Evolutionary conservation across 2,113 vertebrate species (phyloP), one percentile per base, ranked within the genome.

Genomic region (Heteronetta atricapilla): DNA sequence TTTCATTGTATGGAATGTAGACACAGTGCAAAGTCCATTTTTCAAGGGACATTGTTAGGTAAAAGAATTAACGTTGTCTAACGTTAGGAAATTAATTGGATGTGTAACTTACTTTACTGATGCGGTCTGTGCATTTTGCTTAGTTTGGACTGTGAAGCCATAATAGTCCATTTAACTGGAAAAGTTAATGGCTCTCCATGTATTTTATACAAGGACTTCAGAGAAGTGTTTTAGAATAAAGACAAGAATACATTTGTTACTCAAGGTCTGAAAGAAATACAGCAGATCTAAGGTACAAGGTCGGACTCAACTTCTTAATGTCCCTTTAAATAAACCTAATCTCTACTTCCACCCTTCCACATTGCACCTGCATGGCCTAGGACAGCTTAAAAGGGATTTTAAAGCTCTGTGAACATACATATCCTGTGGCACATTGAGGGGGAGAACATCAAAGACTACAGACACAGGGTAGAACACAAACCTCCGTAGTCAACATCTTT

Each of bases 41-140:
- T 90, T 72, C 92, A 96, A 96, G 89, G 90, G 96, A 95, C 46
- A 84, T 4, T 46, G 74, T 87, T 86, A 95, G 84, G 63, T 75
- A 58, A 73, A 73, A 82, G 52, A 89, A 80, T 18, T 77, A 3
- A 75, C 89, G 46, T 50, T 53, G 13, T 50, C 18, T 15, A 79
- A 40, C 44, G 66, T 28, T 38, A 78, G 64, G 72, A 82, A 93
- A 66, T 4, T 42, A 28, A 56, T 1, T 2, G 14, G 21, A 4
- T 46, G 29, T 44, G 10, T 72, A 20, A 75, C 15, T 59, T 64
- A 68, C 25, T 67, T 36, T 82, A 53, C 25, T 63, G 59, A 33
- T 85, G 56, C 31, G 62, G 42, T 33, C 46, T 67, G 56, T 13
- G 52, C 20, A 20, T 48, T 56, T 85, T 85, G n/a, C 34, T 85